These are phyloP conservation scores for Callaeas wilsoni DNA, from an alignment of 2,113 vertebrate species.

Conservation along the genomic window DNA sequence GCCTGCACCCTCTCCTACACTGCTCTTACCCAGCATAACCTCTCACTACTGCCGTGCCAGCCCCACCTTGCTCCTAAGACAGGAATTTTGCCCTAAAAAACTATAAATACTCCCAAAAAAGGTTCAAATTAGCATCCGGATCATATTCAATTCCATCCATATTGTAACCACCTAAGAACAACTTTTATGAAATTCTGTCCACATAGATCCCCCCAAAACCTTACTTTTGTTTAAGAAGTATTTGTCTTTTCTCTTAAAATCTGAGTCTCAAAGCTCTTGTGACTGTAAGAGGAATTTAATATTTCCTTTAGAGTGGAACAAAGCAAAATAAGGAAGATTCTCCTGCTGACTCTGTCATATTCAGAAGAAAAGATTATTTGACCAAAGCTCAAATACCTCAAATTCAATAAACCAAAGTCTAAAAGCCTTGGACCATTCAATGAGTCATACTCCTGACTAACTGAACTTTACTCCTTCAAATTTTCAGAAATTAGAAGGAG, in stretches of 20 bases:
- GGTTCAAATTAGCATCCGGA: neutral
- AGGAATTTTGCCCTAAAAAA: neutral
- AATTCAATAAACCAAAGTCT: neutral
- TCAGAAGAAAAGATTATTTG: neutral
- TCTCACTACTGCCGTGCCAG: neutral
- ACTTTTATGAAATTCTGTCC: neutral
- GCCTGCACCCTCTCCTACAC: neutral
- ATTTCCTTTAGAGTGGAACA: neutral
- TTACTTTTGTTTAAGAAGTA: neutral
- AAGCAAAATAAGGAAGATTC: neutral
- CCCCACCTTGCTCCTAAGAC: neutral
- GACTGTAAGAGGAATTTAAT: neutral
- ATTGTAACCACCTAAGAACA: neutral
- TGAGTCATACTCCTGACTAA: neutral
- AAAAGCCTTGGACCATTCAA: neutral
- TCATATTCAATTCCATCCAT: neutral
- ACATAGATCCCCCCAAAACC: neutral
- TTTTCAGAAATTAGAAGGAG: neutral
- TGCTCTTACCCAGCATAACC: neutral
- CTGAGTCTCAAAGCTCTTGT: neutral
- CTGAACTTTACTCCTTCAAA: neutral
- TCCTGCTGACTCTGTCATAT: neutral
- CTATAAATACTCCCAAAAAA: neutral
- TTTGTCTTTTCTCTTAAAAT: neutral
- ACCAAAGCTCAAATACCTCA: neutral